Evolutionary conservation across 2,113 vertebrate genomes (phyloP).

Genomic region (Psammodynastes pulverulentus): DNA sequence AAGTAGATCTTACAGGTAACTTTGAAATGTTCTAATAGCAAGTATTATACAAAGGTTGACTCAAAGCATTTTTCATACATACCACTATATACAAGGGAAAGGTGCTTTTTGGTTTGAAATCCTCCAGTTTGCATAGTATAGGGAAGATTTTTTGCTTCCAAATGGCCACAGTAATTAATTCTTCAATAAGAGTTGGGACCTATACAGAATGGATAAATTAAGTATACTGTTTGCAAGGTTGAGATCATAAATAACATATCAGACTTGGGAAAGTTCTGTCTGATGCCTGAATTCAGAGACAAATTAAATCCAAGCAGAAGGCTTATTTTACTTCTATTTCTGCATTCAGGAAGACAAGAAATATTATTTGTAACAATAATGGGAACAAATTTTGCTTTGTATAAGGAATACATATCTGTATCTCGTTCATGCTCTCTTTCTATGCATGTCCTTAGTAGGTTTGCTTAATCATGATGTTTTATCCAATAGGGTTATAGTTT

Average conservation of each 20-base stretch:
- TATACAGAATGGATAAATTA: slow-evolving; percentile 47
- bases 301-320: background rate
- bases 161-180: slow-evolving; percentile 86
- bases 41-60: accelerated
- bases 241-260: background rate
- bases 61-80: slow-evolving; percentile 57
- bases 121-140: slow-evolving; percentile 82
- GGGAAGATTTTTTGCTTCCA: slow-evolving; percentile 95
- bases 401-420: background rate
- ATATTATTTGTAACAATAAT: background rate
- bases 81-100: slow-evolving; percentile 94
- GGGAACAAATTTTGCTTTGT: background rate
- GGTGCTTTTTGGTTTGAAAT: slow-evolving; percentile 86
- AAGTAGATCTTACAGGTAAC: background rate
- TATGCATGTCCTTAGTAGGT: background rate
- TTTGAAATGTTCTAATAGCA: background rate
- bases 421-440: background rate
- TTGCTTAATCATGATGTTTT: background rate
- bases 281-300: background rate
- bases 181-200: slow-evolving; percentile 82
- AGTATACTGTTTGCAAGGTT: background rate
- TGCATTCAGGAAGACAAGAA: background rate
- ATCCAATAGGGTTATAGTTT: background rate
- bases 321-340: background rate
- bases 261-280: background rate